A percentile compares a stretch with the other conserved stretches of the same genome.
These are phyloP conservation scores for Euspilapteryx auroguttella DNA, from an alignment of 2,888 invertebrate genomes.

Conservation along the genomic window DNA sequence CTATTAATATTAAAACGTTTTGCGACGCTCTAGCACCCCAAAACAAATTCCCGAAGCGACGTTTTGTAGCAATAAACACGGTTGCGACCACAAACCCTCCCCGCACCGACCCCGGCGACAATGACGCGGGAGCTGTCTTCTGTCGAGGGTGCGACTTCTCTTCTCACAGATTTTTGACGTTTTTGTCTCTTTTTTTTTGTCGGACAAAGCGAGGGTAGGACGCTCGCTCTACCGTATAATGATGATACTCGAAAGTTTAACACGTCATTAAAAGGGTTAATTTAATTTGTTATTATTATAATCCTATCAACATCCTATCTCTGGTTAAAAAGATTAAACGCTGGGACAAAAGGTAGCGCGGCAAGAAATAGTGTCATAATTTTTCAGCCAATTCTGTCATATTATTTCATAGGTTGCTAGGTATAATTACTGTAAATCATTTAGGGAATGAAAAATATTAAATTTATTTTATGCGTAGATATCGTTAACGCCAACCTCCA, in stretches of 20 bases:
- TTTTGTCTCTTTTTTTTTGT: slow-evolving; percentile 30
- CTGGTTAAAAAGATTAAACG: too few species aligned
- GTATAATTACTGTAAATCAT: too few species aligned
- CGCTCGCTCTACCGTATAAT: slow-evolving; percentile 39
- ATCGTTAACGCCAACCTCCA: too few species aligned
- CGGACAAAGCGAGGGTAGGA: slow-evolving; percentile 16
- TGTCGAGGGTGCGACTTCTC: slow-evolving; percentile 22
- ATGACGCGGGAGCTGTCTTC: slow-evolving; percentile 24
- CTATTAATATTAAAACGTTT: slow-evolving; percentile 25
- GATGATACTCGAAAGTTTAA: slow-evolving; percentile 46
- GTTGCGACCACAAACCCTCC: slow-evolving; percentile 9
- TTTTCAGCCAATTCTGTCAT: too few species aligned
- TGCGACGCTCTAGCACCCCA: slow-evolving; percentile 29
- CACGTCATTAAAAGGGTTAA: slow-evolving; percentile 43
- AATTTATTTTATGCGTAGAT: too few species aligned
- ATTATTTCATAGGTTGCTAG: too few species aligned
- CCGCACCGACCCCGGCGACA: slow-evolving; percentile 12
- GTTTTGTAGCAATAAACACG: too few species aligned
- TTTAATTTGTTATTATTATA: slow-evolving; percentile 28
- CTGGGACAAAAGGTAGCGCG: too few species aligned
- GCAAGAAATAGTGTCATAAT: too few species aligned
- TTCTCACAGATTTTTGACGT: slow-evolving; percentile 30
- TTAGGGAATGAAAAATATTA: too few species aligned
- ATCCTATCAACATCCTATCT: too few species aligned
- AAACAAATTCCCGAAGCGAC: slow-evolving; percentile 26